Conservation (phyloP, 2,113 vertebrate species). For the Microtus oregoni region DNA sequence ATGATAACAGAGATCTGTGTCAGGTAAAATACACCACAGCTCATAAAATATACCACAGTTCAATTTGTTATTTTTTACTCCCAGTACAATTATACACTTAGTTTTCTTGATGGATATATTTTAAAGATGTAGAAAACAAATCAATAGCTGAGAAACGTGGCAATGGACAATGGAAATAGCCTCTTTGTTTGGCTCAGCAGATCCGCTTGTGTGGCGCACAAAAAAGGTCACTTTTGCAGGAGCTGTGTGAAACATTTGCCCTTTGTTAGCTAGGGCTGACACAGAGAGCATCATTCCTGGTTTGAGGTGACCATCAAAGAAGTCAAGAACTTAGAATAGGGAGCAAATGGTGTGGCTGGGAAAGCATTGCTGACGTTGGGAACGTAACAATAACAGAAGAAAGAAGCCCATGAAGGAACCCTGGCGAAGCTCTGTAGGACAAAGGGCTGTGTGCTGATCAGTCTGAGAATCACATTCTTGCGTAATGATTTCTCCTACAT, state of each 20-base stretch:
- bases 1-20: not conserved
- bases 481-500: not conserved
- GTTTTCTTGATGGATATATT: not conserved
- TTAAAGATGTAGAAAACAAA: conserved; percentile 43
- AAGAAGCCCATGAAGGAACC: not conserved
- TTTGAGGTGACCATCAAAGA: conserved; percentile 31
- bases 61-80: conserved; percentile 43
- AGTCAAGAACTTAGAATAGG: conserved; percentile 24
- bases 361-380: conserved; percentile 27
- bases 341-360: not conserved
- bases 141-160: conserved; percentile 13
- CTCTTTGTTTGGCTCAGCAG: not conserved
- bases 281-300: conserved; percentile 31
- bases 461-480: conserved; percentile 22
- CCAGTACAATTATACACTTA: conserved; percentile 20
- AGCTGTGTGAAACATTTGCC: conserved; percentile 38
- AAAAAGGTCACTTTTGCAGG: conserved; percentile 15
- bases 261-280: conserved; percentile 34
- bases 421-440: not conserved
- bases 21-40: not conserved
- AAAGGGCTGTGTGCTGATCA: not conserved
- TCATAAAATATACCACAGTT: not conserved
- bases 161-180: conserved; percentile 15
- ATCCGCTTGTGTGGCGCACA: not conserved
- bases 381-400: conserved; percentile 7